These are phyloP conservation scores for Boleophthalmus pectinirostris DNA, from an alignment of 2,113 vertebrate species.

Conservation along the genomic window DNA sequence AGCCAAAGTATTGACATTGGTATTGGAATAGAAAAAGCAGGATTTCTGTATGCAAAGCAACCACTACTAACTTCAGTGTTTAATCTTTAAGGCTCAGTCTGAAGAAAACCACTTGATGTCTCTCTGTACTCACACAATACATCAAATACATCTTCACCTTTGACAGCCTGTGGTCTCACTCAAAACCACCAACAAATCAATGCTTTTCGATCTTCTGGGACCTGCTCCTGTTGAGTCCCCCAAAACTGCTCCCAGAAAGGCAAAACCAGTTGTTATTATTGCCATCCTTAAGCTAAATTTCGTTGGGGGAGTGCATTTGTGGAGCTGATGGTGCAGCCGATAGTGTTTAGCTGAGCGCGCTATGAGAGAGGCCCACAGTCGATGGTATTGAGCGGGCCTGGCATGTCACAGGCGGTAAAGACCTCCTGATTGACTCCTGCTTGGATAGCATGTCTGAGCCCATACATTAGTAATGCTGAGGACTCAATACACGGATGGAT, in stretches of 20 bases:
- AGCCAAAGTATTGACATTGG: too few relatives aligned
- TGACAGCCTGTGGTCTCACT: conserved; percentile 10
- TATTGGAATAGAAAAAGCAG: too few relatives aligned
- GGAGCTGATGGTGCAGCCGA: conserved; percentile 33
- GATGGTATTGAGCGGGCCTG: conserved; percentile 70
- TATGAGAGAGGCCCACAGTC: conserved; percentile 64
- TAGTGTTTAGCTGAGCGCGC: conserved; percentile 54
- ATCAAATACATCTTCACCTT: conserved; percentile 26
- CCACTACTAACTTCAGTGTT: not conserved
- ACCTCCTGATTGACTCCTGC: conserved; percentile 76
- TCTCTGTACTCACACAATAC: not conserved
- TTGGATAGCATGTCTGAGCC: conserved; percentile 73
- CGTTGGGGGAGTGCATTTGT: conserved; percentile 26
- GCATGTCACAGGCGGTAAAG: conserved; percentile 69
- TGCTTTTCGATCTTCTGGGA: conserved; percentile 30
- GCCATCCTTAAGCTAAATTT: conserved; percentile 9
- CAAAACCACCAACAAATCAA: conserved; percentile 47
- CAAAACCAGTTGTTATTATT: conserved; percentile 31
- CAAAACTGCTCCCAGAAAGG: conserved; percentile 45
- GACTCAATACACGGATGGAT: conserved; percentile 57
- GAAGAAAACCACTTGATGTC: not conserved
- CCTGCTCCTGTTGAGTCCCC: conserved; percentile 1
- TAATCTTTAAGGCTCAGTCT: not conserved
- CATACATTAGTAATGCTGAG: conserved; percentile 73
- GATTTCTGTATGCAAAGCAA: too few relatives aligned